Conservation (phyloP, 2,797 vertebrate species). For the Uromys caudimaculatus region DNA sequence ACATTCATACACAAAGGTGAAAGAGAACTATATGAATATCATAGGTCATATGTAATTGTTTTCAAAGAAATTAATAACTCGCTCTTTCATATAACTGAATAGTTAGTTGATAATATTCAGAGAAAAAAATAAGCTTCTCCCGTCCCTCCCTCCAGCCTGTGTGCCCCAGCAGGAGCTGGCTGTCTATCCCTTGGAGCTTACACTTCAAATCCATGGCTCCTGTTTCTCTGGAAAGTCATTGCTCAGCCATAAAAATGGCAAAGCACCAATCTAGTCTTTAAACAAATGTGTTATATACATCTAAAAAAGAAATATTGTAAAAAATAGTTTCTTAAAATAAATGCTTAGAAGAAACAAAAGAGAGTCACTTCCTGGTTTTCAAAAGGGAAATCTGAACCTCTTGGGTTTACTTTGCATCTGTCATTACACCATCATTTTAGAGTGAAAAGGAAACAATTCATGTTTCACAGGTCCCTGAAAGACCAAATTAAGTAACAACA, state of each 20-base stretch:
- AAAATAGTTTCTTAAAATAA: conserved; percentile 13
- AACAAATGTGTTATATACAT: background rate
- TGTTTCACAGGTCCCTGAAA: background rate
- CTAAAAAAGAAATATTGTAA: background rate
- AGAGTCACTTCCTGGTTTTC: background rate
- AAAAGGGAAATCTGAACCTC: background rate
- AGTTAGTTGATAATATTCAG: background rate
- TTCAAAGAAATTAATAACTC: background rate
- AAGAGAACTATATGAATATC: background rate
- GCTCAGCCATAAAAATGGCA: background rate
- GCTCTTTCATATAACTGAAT: background rate
- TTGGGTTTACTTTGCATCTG: background rate
- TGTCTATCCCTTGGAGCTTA: background rate
- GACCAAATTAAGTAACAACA: background rate
- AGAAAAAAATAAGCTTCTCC: background rate
- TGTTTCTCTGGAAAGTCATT: background rate
- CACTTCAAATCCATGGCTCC: background rate
- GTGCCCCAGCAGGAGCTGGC: background rate
- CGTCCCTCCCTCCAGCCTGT: background rate
- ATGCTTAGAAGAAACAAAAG: background rate
- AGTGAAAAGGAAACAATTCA: background rate
- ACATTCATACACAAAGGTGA: background rate
- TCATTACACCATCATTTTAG: background rate
- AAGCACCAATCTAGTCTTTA: background rate
- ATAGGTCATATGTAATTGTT: background rate